Evolutionary conservation across 2,888 invertebrate species (phyloP), one percentile per base, ranked within the genome.

Genomic region (Mythimna vitellina): DNA sequence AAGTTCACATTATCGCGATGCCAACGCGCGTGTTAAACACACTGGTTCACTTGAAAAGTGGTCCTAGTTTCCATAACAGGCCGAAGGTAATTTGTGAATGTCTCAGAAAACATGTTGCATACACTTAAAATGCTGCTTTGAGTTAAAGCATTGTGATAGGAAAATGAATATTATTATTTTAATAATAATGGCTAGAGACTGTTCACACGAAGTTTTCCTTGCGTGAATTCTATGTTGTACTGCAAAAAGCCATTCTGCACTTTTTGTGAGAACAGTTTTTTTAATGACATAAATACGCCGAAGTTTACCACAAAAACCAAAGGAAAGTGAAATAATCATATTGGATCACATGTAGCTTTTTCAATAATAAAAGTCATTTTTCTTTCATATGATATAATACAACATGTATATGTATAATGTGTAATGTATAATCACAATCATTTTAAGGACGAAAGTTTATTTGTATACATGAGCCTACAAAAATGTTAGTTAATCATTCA

Each of bases 141-240:
- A 67, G 29, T 67, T 46, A 66, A 53, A 35, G 57, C 32, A 17
- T 25, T 58, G 10, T 73, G 66, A 35, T 60, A 42, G 46, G 58
- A 17, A 66, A 74, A 74, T 74, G 14, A 20, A 67, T 66, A 66
- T 66, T 53, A 66, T 73, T 66, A 74, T 46, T 10, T 66, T 73
- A 73, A 72, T 65, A 65, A 53, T 60, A 73, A 53, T 66, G 66
- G n/a, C 42, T 17, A 46, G 25, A 14, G 32, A 66, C 42, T 10
- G 57, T 58, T 53, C 58, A 53, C 67, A 38, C 53, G 35, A 60
- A 29, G n/a, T 74, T 20, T 35, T n/a, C 20, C 1, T 35, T 75
- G 75, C 67, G 67, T 53, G 25, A 73, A 14, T 14, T 8, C 25
- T 42, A 38, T 72, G 25, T 22, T 17, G 38, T n/a, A 35, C 35